Evolutionary conservation across 2,797 vertebrate genomes (phyloP).

Genomic region (Lepidocolaptes lacrymiger): DNA sequence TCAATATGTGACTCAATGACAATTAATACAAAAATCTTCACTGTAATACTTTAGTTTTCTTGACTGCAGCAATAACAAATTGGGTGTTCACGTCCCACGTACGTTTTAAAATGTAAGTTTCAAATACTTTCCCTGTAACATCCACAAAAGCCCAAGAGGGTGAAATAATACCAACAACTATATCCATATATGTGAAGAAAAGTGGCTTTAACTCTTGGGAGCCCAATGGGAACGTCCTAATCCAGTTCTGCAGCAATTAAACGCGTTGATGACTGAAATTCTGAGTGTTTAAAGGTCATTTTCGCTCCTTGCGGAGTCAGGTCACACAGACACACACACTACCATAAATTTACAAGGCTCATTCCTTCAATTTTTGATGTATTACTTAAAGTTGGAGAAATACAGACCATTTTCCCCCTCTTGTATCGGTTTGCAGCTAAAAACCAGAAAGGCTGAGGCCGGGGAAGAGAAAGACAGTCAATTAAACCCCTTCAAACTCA

Average conservation of each 20-base stretch:
- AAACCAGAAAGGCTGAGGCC: not conserved
- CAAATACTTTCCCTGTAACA: not conserved
- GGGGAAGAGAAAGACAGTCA: not conserved
- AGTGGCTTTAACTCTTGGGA: not conserved
- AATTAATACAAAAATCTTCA: not conserved
- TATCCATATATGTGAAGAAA: not conserved
- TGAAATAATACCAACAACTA: not conserved
- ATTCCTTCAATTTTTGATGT: not conserved
- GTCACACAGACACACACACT: not conserved
- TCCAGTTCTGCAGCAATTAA: not conserved
- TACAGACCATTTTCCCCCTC: not conserved
- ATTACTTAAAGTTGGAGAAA: not conserved
- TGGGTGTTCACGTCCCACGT: fast-evolving
- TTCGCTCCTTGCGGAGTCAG: not conserved
- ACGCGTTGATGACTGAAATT: fast-evolving
- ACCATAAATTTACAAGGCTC: not conserved
- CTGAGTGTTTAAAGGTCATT: not conserved
- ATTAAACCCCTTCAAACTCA: not conserved
- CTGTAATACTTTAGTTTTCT: not conserved
- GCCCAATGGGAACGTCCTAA: not conserved
- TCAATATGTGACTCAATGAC: not conserved
- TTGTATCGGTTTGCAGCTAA: not conserved
- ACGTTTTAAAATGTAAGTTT: not conserved
- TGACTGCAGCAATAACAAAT: not conserved
- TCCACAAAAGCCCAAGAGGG: not conserved